A percentile compares a stretch with the other conserved stretches of the same genome.
These are phyloP conservation scores for Synanceia verrucosa DNA, from an alignment of 2,797 vertebrate genomes.

Conservation along the genomic window DNA sequence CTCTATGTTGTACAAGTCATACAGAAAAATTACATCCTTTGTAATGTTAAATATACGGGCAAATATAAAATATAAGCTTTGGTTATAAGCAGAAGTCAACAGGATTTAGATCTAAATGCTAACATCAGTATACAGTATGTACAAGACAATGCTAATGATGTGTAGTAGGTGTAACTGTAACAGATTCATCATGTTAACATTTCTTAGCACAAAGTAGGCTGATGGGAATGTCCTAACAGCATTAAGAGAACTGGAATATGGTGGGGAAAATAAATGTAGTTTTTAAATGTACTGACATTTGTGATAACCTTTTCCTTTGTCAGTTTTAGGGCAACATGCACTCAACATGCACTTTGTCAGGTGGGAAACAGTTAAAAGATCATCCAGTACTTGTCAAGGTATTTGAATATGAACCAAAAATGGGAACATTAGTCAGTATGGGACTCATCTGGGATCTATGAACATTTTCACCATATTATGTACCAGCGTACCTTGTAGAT, in stretches of 20 bases:
- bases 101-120: background rate
- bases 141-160: background rate
- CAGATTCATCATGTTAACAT: too few species aligned
- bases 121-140: too few species aligned
- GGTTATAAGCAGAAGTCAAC: background rate
- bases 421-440: background rate
- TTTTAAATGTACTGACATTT: too few species aligned
- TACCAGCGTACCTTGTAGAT: background rate
- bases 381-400: background rate
- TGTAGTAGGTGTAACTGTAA: background rate
- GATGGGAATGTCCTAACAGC: background rate
- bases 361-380: background rate
- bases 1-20: background rate
- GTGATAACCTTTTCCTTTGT: background rate
- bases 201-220: background rate
- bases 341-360: background rate
- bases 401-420: background rate
- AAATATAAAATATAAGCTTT: too few species aligned
- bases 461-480: background rate
- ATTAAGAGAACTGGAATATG: too few species aligned
- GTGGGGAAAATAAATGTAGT: too few species aligned
- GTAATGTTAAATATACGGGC: too few species aligned
- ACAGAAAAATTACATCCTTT: too few species aligned
- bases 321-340: background rate
- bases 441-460: background rate